Conservation (phyloP, 2,888 invertebrate species). For the Orthonevra nobilis region DNA sequence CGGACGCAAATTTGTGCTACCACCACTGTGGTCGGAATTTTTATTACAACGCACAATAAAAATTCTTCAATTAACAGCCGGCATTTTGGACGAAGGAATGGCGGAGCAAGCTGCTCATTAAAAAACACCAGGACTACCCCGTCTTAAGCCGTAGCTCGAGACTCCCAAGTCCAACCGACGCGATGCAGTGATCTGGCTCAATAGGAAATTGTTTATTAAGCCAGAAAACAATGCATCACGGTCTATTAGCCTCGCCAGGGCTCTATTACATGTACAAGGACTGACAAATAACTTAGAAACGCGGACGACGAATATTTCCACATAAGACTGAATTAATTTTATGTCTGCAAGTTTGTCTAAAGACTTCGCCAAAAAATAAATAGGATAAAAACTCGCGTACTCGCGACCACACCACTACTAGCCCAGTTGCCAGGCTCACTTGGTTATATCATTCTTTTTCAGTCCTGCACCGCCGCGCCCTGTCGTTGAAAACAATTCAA, state of each 20-base stretch:
- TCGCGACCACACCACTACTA: slow-evolving; percentile 5
- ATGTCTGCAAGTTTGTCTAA: slow-evolving; percentile 31
- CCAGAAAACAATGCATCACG: slow-evolving; percentile 64
- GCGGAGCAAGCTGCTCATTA: slow-evolving; percentile 3
- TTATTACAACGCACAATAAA: slow-evolving; percentile 56
- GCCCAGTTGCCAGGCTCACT: slow-evolving; percentile 31
- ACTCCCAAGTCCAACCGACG: slow-evolving; percentile 30
- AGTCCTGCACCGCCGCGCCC: slow-evolving; percentile 1
- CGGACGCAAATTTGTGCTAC: slow-evolving; percentile 21
- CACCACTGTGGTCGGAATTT: slow-evolving; percentile 46
- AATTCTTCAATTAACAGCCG: slow-evolving; percentile 29
- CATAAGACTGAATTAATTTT: slow-evolving; percentile 51
- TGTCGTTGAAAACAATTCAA: slow-evolving; percentile 15
- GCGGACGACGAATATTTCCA: slow-evolving; percentile 49
- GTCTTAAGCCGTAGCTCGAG: slow-evolving; percentile 24
- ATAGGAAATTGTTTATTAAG: slow-evolving; percentile 54
- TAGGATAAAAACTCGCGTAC: too few species aligned
- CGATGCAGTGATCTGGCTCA: slow-evolving; percentile 15
- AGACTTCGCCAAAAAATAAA: slow-evolving; percentile 7
- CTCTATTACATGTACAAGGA: slow-evolving; percentile 19
- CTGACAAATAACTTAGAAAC: slow-evolving; percentile 1
- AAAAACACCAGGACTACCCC: slow-evolving; percentile 25
- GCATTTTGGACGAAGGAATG: slow-evolving; percentile 14
- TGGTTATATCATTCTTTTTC: slow-evolving; percentile 40
- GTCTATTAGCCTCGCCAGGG: slow-evolving; percentile 50